Evolutionary conservation across 2,888 invertebrate genomes (phyloP), one percentile per base, ranked within the genome.

Genomic region (Meganola albula): DNA sequence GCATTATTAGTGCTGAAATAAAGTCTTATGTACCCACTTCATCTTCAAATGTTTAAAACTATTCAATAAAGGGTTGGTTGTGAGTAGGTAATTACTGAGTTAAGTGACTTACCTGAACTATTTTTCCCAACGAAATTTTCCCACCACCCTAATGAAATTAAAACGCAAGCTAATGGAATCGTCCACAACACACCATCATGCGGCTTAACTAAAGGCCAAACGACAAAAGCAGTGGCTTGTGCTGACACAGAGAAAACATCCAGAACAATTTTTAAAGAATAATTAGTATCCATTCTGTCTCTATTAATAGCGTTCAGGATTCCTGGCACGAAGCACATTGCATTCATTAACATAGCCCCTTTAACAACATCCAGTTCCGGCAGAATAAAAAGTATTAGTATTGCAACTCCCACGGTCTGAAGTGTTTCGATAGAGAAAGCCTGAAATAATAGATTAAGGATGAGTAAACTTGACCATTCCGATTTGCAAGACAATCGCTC

Each of bases 81-180:
- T n/a, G n/a, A n/a, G n/a, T n/a, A n/a, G n/a, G n/a, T n/a, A n/a
- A n/a, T n/a, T n/a, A n/a, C n/a, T n/a, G n/a, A n/a, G n/a, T n/a
- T n/a, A n/a, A n/a, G n/a, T 37, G 27, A 9, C 40, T 44, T 58
- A 79, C 83, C 59, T 56, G 73, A 62, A 24, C 68, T 64, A 33
- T 71, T 47, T 33, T 54, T 69, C 33, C 88, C 87, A 3, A 92
- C 87, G 65, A 89, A 95, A 70, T 94, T 95, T 65, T 93, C 92
- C 95, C 95, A 95, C 94, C 94, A 96, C 11, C 92, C 91, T 25
- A 90, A 78, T 0, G 95, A 95, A 32, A 91, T 88, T 12, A 94
- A 76, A 14, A 92, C 51, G 29, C 92, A 79, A 2, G 92, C 88
- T 2, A 91, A 46, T 0, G 92, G 90, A 40, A 91, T 88, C 8